phyloP scores from a whole-genome alignment of 1,140 invertebrate species.

The Drosophila subpulchrella region DNA sequence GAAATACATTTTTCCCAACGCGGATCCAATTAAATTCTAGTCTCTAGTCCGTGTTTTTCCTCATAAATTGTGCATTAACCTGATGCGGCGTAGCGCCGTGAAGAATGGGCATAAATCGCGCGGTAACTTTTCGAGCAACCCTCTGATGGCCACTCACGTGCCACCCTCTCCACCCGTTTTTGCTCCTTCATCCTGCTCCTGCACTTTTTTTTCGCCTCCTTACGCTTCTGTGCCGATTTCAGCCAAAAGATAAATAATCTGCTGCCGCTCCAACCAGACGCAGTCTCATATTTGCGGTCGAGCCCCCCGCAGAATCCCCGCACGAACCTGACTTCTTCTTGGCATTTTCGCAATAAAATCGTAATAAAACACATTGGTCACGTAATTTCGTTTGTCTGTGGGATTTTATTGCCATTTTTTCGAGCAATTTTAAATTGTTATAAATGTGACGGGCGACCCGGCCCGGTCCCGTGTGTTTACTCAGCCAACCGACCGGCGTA shows the following conservation, averaged over 20 bases:
- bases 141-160: constrained; percentile 70
- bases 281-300: constrained; percentile 79
- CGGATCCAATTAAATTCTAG: constrained; percentile 44
- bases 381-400: constrained; percentile 84
- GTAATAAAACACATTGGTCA: constrained; percentile 85
- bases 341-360: constrained; percentile 84
- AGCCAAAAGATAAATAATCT: constrained; percentile 82
- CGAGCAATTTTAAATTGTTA: constrained; percentile 83
- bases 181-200: constrained; percentile 2
- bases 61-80: constrained; percentile 78
- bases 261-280: constrained; percentile 65
- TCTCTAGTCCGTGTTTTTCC: constrained; percentile 32
- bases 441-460: constrained; percentile 71
- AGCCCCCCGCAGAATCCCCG: constrained; percentile 6
- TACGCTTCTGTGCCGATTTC: constrained; percentile 78
- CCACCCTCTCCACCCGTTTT: constrained; percentile 28
- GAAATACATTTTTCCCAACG: constrained; percentile 11
- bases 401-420: constrained; percentile 84
- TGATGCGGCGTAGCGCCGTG: constrained; percentile 68
- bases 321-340: constrained; percentile 69
- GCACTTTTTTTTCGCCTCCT: constrained; percentile 41
- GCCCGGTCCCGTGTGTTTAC: constrained; percentile 68
- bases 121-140: constrained; percentile 58
- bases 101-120: constrained; percentile 60
- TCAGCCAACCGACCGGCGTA: constrained; percentile 24